These are phyloP conservation scores for Drosophila nikananu DNA, from an alignment of 1,140 invertebrate genomes.

Conservation along the genomic window DNA sequence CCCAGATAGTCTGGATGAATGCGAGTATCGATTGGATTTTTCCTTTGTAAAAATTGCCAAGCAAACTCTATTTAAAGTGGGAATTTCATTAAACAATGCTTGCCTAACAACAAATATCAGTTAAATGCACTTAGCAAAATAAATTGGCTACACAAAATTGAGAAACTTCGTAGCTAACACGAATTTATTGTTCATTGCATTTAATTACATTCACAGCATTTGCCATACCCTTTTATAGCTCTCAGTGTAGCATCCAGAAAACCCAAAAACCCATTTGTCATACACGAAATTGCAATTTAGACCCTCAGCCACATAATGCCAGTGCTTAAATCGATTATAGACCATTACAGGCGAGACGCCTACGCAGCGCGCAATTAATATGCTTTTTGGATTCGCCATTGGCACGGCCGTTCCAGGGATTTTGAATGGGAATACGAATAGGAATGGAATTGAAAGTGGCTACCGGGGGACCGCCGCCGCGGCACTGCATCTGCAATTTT, in stretches of 20 bases:
- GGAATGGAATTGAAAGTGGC: slow-evolving; percentile 33
- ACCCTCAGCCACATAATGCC: slow-evolving; percentile 56
- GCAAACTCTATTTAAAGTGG: slow-evolving; percentile 5
- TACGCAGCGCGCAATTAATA: slow-evolving; percentile 72
- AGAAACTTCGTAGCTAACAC: background rate
- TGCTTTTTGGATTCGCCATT: slow-evolving; percentile 53
- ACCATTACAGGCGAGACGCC: slow-evolving; percentile 72
- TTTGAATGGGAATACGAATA: slow-evolving; percentile 9
- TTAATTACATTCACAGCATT: background rate
- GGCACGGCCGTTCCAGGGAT: slow-evolving; percentile 21
- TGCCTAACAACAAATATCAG: slow-evolving; percentile 8
- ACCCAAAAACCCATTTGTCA: slow-evolving; percentile 65
- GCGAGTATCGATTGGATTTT: slow-evolving; percentile 34
- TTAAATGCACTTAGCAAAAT: slow-evolving; percentile 12
- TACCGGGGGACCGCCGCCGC: slow-evolving; percentile 20
- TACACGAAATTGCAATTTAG: slow-evolving; percentile 63
- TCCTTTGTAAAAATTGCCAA: slow-evolving; percentile 10
- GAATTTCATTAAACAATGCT: slow-evolving; percentile 5
- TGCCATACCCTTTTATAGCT: background rate
- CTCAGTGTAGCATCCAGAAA: slow-evolving; percentile 17
- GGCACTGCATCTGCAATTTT: slow-evolving; percentile 65
- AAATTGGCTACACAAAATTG: background rate
- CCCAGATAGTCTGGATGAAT: slow-evolving; percentile 10
- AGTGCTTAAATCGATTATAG: slow-evolving; percentile 77
- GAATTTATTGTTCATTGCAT: background rate